These are phyloP conservation scores for Sceliomorpha sp. DNA, from an alignment of 2,888 invertebrate species.

Conservation along the genomic window DNA sequence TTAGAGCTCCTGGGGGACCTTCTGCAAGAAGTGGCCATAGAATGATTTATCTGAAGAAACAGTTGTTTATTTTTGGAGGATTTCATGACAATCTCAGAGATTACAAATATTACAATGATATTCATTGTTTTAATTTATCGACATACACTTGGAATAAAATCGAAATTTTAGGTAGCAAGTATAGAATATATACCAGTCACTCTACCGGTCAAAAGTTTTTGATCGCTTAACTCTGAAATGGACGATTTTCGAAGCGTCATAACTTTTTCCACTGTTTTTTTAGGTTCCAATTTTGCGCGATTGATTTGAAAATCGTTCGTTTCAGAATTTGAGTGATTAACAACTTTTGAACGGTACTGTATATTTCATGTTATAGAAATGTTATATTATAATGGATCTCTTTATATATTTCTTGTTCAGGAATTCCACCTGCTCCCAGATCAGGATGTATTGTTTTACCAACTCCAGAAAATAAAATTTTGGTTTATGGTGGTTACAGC, in stretches of 20 bases:
- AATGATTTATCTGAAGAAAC: constrained; percentile 90
- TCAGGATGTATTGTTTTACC: constrained; percentile 90
- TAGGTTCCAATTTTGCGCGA: too few species aligned
- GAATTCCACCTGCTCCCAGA: constrained; percentile 87
- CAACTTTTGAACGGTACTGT: too few species aligned
- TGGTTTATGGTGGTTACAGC: constrained; percentile 90
- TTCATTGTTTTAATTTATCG: constrained; percentile 90
- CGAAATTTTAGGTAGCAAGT: constrained; percentile 80
- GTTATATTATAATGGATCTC: neutral
- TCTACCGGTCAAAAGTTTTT: too few species aligned
- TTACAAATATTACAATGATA: constrained; percentile 94
- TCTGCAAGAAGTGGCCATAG: constrained; percentile 93
- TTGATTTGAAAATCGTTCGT: too few species aligned
- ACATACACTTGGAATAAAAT: constrained; percentile 89
- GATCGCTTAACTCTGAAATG: too few species aligned
- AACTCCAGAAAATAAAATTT: constrained; percentile 83
- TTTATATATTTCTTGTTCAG: constrained; percentile 69
- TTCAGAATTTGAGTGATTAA: too few species aligned
- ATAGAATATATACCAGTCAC: too few species aligned
- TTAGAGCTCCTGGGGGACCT: constrained; percentile 86
- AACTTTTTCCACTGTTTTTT: too few species aligned
- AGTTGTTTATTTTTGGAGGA: constrained; percentile 93
- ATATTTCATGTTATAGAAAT: too few species aligned
- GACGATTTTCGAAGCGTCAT: too few species aligned
- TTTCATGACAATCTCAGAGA: constrained; percentile 94